A percentile compares a stretch with the other conserved stretches of the same genome.
Evolutionary conservation across 2,797 vertebrate genomes (phyloP).

Genomic region (Anguilla marmorata): DNA sequence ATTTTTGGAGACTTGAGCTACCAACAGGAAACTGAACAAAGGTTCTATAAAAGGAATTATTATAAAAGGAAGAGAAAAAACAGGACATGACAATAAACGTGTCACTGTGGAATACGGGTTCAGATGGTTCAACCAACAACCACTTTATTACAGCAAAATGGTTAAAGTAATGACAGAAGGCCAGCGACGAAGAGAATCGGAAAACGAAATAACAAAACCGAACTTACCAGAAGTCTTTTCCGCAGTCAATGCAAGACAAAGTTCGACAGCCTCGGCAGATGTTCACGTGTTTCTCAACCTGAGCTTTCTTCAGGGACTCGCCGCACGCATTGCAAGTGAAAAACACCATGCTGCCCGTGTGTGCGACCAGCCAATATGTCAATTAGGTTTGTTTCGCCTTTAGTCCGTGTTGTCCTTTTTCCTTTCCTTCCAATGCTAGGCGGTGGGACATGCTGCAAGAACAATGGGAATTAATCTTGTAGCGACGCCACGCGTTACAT

Average conservation of each 20-base stretch:
- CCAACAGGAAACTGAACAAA: neutral
- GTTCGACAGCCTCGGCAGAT: slow-evolving; percentile 79
- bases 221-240: slow-evolving; percentile 92
- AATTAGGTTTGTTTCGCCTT: too few species aligned
- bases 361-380: neutral
- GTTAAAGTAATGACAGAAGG: too few species aligned
- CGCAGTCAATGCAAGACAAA: slow-evolving; percentile 96
- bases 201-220: neutral
- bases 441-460: neutral
- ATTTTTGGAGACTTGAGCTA: neutral
- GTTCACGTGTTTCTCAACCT: slow-evolving; percentile 88
- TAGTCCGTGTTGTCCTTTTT: neutral
- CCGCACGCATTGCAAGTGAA: slow-evolving; percentile 92
- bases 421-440: neutral
- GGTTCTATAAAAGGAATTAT: neutral
- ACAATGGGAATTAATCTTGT: neutral
- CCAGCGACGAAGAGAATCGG: neutral
- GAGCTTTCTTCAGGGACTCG: slow-evolving; percentile 90
- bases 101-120: neutral
- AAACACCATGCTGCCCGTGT: slow-evolving; percentile 80
- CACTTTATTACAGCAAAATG: too few species aligned
- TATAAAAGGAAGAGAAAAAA: neutral
- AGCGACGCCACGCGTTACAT: neutral
- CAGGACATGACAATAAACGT: neutral
- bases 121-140: too few species aligned